Evolutionary conservation across 2,888 invertebrate species (phyloP), one percentile per base, ranked within the genome.

Genomic region (Idaea aversata): DNA sequence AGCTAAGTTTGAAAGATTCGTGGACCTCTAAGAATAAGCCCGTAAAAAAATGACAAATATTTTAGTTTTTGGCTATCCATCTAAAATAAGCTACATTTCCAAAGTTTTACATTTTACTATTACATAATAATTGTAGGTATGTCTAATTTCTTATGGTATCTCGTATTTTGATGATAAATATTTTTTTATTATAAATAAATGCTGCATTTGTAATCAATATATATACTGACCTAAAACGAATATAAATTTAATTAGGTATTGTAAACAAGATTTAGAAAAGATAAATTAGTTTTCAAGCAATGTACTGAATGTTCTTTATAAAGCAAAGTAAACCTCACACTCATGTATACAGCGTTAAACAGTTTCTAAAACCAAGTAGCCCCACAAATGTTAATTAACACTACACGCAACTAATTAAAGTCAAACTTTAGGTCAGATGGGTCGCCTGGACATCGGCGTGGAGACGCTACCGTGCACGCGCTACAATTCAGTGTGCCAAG

Each of bases 401-500:
- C 64, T 57, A n/a, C 7, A 36, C 58, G 59, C 34, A 25, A 47
- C 59, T 61, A 63, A 25, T 61, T 61, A 61, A 47, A 47, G 7
- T 47, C 7, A 47, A 47, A 38, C 61, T 68, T 34, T 77, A 92
- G 95, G 95, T 78, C 94, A 94, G 86, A 95, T 95, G 80, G 95
- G 97, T 75, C 95, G 95, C 70, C 95, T 96, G 67, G 95, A 97
- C 80, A 95, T 97, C 72, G 94, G 95, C 75, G 94, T 97, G 72
- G 96, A 97, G 83, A 95, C 96, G 75, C 94, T 98, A 67, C 97
- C 97, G 62, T 98, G 98, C 92, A 96, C 96, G 67, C 94, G 96
- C 74, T 97, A 97, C 91, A 97, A 97, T 92, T 97, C 97, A 63
- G 96, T 97, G 77, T 98, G 98, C 88, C 97, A 97, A 87, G 97